A percentile compares a stretch with the other conserved stretches of the same genome.
phyloP scores from a whole-genome alignment of 23 tunicate genomes.

The Ascidia mentula region DNA sequence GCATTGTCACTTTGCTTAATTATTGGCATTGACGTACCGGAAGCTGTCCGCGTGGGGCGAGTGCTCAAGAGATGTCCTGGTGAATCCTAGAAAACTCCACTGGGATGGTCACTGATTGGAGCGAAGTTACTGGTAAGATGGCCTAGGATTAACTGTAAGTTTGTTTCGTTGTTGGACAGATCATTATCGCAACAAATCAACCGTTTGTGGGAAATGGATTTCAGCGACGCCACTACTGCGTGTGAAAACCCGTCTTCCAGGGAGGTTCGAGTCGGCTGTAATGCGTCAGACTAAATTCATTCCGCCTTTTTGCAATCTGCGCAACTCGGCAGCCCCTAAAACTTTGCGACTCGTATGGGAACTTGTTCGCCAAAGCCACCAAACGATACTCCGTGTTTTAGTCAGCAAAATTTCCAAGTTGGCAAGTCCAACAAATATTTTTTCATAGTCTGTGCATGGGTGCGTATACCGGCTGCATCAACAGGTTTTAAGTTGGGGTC shows the following conservation, averaged over 20 bases:
- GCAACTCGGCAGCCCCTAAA: no score
- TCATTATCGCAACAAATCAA: neutral
- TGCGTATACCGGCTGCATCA: no score
- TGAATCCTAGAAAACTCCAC: conserved; percentile 14
- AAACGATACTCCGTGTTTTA: no score
- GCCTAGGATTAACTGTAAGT: neutral
- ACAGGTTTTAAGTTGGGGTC: no score
- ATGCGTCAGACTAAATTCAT: no score
- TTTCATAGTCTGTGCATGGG: no score
- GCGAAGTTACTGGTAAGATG: neutral
- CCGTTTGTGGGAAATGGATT: conserved; percentile 7
- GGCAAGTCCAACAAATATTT: no score
- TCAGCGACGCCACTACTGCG: neutral
- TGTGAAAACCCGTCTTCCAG: conserved; percentile 3
- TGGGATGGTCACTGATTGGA: conserved; percentile 22
- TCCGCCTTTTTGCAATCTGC: no score
- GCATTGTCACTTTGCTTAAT: neutral
- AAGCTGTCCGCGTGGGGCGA: neutral
- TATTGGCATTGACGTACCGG: conserved; percentile 25
- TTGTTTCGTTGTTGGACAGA: neutral
- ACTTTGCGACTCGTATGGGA: no score
- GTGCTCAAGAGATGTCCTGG: neutral
- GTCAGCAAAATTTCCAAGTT: no score
- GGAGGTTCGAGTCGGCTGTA: conserved; percentile 16
- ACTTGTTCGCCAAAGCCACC: no score